These are phyloP conservation scores for Oegoconia quadripuncta DNA, from an alignment of 2,888 invertebrate genomes.

Conservation along the genomic window DNA sequence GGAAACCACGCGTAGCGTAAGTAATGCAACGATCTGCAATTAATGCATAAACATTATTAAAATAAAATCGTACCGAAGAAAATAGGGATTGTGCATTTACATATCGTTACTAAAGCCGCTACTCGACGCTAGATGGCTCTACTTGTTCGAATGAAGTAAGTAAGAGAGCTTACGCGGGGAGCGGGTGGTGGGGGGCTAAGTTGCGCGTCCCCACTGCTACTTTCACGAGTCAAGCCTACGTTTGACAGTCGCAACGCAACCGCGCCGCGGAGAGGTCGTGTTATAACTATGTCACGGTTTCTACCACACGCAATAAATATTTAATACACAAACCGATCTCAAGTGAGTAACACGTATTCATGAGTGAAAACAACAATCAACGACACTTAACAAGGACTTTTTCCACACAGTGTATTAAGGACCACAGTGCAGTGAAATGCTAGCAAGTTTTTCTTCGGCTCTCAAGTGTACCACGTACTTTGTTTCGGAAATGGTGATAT, in stretches of 20 bases:
- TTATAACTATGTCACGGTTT: constrained; percentile 46
- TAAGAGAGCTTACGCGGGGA: constrained; percentile 47
- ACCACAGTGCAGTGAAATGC: constrained; percentile 72
- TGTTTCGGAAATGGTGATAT: constrained; percentile 79
- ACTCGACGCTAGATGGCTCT: constrained; percentile 56
- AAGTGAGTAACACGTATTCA: constrained; percentile 42
- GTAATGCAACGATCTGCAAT: no score
- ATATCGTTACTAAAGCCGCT: constrained; percentile 30
- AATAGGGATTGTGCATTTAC: constrained; percentile 3
- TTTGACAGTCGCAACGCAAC: constrained; percentile 69
- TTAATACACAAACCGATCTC: constrained; percentile 60
- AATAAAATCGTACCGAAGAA: no score
- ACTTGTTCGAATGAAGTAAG: constrained; percentile 30
- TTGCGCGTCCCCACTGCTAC: constrained; percentile 69
- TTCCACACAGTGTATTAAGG: constrained; percentile 32
- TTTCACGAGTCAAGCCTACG: constrained; percentile 60
- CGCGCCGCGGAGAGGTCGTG: constrained; percentile 61
- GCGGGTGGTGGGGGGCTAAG: constrained; percentile 48
- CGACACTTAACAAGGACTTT: constrained; percentile 36
- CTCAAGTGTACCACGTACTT: constrained; percentile 69
- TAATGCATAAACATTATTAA: no score
- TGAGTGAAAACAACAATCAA: constrained; percentile 44
- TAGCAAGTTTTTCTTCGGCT: constrained; percentile 67
- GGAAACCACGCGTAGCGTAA: no score
- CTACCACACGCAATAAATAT: constrained; percentile 67